A percentile compares a stretch with the other conserved stretches of the same genome.
Evolutionary conservation across 2,797 vertebrate species (phyloP).

Genomic region (Sphenodon punctatus): DNA sequence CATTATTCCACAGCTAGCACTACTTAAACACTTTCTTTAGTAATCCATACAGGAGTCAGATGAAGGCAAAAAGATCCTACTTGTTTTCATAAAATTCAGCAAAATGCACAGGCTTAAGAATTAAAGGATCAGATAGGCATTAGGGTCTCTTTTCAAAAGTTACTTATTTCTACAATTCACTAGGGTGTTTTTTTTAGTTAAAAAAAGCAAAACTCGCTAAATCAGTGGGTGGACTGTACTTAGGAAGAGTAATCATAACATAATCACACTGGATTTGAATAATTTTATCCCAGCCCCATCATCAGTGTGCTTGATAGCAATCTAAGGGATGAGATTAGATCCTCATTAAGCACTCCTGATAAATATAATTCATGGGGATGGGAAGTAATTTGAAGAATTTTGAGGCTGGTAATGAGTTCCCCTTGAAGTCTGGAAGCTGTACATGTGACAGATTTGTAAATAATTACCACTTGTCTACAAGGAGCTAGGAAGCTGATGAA

Average conservation of each 20-base stretch:
- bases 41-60: slow-evolving; percentile 35
- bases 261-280: slow-evolving; percentile 62
- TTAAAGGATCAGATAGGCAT: not conserved
- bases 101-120: slow-evolving; percentile 24
- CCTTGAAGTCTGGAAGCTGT: slow-evolving; percentile 78
- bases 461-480: slow-evolving; percentile 79
- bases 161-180: slow-evolving; percentile 56
- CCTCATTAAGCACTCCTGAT: slow-evolving; percentile 73
- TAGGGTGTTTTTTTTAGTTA: slow-evolving; percentile 18
- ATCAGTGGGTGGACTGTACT: slow-evolving; percentile 44
- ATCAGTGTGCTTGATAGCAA: slow-evolving; percentile 52
- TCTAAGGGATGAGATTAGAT: slow-evolving; percentile 69
- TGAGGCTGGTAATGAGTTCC: slow-evolving; percentile 70
- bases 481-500: slow-evolving; percentile 57
- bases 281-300: slow-evolving; percentile 67
- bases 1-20: not conserved
- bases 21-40: slow-evolving; percentile 20
- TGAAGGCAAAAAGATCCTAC: slow-evolving; percentile 12
- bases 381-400: slow-evolving; percentile 78
- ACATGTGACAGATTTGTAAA: slow-evolving; percentile 80
- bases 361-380: slow-evolving; percentile 70
- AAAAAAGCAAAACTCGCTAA: slow-evolving; percentile 62
- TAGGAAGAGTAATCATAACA: slow-evolving; percentile 66
- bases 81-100: slow-evolving; percentile 44
- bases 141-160: slow-evolving; percentile 34